A percentile compares a stretch with the other conserved stretches of the same genome.
phyloP scores from a whole-genome alignment of 2,888 invertebrate genomes.

The Epinotia nisella region DNA sequence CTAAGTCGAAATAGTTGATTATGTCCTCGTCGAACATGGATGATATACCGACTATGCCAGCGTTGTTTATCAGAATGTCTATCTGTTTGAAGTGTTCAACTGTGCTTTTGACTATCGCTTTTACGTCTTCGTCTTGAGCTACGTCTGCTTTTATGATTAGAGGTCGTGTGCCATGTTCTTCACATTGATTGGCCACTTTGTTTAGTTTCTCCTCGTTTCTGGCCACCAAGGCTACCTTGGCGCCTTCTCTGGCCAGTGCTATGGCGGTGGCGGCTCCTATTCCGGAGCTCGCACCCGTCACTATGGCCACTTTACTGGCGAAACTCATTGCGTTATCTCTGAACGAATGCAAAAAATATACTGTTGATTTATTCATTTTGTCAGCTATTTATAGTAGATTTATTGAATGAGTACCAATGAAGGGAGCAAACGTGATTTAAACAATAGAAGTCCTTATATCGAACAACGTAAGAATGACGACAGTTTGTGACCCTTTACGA shows the following conservation, averaged over 20 bases:
- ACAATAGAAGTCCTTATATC: neutral
- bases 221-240: constrained; percentile 32
- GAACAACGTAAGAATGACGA: neutral
- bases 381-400: constrained; percentile 9
- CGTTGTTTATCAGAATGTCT: constrained; percentile 43
- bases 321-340: constrained; percentile 36
- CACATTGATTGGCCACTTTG: constrained; percentile 25
- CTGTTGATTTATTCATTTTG: neutral
- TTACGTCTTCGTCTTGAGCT: constrained; percentile 40
- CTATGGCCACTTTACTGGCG: constrained; percentile 38
- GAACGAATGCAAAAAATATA: neutral
- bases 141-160: constrained; percentile 32
- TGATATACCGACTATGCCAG: constrained; percentile 26
- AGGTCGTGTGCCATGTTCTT: constrained; percentile 12
- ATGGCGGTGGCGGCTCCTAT: constrained; percentile 40
- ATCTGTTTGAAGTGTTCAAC: constrained; percentile 34
- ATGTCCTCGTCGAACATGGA: constrained; percentile 23
- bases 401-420: neutral
- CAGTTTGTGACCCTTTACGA: neutral
- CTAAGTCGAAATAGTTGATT: constrained; percentile 37
- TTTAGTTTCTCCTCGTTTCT: constrained; percentile 33
- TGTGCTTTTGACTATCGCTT: constrained; percentile 32
- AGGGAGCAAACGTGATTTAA: neutral
- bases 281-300: constrained; percentile 42
- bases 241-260: constrained; percentile 35